A percentile compares a stretch with the other conserved stretches of the same genome.
Evolutionary conservation across 2,797 vertebrate species (phyloP).

Genomic region (Varecia variegata): DNA sequence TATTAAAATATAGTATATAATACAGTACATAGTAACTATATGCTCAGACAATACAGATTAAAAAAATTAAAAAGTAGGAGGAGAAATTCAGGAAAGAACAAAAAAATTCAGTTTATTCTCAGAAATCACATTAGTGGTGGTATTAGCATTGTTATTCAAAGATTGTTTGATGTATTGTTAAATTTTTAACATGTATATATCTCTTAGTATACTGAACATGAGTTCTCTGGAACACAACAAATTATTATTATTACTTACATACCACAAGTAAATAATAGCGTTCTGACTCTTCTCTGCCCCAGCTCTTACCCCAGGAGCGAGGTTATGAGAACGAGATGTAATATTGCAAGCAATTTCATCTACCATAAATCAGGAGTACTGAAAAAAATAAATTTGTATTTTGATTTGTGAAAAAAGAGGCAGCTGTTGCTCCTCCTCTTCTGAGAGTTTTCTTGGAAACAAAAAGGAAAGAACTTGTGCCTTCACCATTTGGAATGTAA

Average conservation of each 20-base stretch:
- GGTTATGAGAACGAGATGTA: not conserved
- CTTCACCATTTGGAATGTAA: not conserved
- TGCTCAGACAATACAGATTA: not conserved
- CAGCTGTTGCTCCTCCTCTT: not conserved
- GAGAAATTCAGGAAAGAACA: not conserved
- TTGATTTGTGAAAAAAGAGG: not conserved
- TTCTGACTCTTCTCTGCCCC: not conserved
- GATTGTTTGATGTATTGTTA: not conserved
- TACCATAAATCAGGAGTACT: not conserved
- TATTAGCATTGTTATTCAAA: not conserved
- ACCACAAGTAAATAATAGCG: not conserved
- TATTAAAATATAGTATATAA: not conserved
- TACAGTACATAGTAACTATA: not conserved
- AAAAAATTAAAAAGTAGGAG: not conserved
- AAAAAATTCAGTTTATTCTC: conserved; percentile 24
- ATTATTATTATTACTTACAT: not conserved
- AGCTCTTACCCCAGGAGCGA: not conserved
- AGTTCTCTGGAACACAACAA: not conserved
- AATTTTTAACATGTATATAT: not conserved
- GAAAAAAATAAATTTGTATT: not conserved
- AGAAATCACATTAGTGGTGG: not conserved
- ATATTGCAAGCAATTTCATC: not conserved
- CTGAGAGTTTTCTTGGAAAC: not conserved
- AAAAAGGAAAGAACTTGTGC: not conserved
- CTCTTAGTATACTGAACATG: not conserved